Percentiles rank a stretch among this genome's conserved stretches.
phyloP scores from a whole-genome alignment of 2,888 invertebrate genomes.

The Glaucopsyche alexis region DNA sequence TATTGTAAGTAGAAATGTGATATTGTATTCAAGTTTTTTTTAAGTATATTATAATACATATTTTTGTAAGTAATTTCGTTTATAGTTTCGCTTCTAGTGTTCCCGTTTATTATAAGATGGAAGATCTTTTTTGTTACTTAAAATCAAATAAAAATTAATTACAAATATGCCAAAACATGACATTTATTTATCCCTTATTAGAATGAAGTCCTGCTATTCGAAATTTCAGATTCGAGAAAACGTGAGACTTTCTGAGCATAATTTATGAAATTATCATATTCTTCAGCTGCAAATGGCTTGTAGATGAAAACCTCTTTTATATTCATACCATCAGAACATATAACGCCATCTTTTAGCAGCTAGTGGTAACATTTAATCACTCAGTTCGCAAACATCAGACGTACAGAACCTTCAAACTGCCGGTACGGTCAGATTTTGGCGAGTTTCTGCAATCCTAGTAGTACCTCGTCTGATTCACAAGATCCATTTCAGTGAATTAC shows the following conservation, averaged over 20 bases:
- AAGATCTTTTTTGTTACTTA: conserved; percentile 77
- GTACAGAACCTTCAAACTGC: too few relatives aligned
- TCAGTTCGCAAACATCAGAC: background rate
- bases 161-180: conserved; percentile 75
- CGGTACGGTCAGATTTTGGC: too few relatives aligned
- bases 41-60: conserved; percentile 75
- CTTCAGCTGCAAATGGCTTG: too few relatives aligned
- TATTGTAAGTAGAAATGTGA: conserved; percentile 81
- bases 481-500: too few relatives aligned
- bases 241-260: too few relatives aligned
- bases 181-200: conserved; percentile 52
- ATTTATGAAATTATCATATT: too few relatives aligned
- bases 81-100: conserved; percentile 76
- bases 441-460: too few relatives aligned
- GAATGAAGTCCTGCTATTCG: too few relatives aligned
- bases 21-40: conserved; percentile 77
- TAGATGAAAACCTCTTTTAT: too few relatives aligned
- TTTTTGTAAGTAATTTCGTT: conserved; percentile 78
- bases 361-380: background rate
- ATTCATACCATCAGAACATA: too few relatives aligned
- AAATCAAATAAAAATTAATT: conserved; percentile 78
- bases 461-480: too few relatives aligned
- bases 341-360: background rate
- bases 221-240: too few relatives aligned
- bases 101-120: conserved; percentile 73